phyloP scores from a whole-genome alignment of 2,888 invertebrate genomes.

The Agonopterix heracliana region DNA sequence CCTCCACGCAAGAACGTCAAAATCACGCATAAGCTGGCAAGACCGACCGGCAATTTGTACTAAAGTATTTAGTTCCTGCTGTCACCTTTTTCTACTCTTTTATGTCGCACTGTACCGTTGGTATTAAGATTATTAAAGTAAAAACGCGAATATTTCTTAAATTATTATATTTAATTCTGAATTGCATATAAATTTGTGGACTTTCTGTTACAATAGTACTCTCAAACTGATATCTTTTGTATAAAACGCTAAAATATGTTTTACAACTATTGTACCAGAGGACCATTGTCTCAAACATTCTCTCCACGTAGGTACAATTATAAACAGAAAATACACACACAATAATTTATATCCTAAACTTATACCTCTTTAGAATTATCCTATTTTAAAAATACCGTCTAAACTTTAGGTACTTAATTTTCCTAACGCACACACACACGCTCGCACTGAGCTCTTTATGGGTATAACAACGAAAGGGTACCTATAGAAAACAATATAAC shows the following conservation, averaged over 20 bases:
- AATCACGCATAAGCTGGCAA: too few species aligned
- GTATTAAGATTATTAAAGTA: conserved; percentile 17
- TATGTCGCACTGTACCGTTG: too few species aligned
- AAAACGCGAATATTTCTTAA: conserved; percentile 54
- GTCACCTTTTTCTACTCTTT: too few species aligned
- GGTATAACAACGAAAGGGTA: conserved; percentile 40
- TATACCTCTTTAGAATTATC: conserved; percentile 60
- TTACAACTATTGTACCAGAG: conserved; percentile 65
- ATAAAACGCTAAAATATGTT: conserved; percentile 71
- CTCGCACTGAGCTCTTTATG: conserved; percentile 21
- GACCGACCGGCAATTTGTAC: too few species aligned
- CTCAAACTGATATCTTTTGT: conserved; percentile 68
- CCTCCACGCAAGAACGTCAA: too few species aligned
- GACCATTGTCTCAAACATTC: conserved; percentile 48
- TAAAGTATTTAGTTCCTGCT: too few species aligned
- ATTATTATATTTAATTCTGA: conserved; percentile 72
- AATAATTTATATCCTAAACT: conserved; percentile 71
- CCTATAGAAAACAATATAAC: conserved; percentile 46
- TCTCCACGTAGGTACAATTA: conserved; percentile 46
- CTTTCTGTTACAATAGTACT: conserved; percentile 75
- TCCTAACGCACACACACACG: conserved; percentile 59
- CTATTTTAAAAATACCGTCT: conserved; percentile 63
- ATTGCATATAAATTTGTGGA: conserved; percentile 76
- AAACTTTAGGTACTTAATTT: conserved; percentile 61
- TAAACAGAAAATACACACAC: conserved; percentile 72